Conservation (phyloP, 1,140 invertebrate species). For the Aleiodes sp. region DNA sequence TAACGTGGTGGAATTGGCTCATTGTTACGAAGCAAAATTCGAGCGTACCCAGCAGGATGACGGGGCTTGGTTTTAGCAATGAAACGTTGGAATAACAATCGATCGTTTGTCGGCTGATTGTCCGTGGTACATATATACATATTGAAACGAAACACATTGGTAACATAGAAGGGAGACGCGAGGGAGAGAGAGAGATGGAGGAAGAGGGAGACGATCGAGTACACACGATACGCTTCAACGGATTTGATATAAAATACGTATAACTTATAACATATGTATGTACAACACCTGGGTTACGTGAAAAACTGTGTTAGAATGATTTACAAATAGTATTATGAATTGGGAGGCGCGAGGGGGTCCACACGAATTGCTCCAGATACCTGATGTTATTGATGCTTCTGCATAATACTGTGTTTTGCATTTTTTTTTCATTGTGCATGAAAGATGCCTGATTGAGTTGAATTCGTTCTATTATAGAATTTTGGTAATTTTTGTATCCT, state of each 20-base stretch:
- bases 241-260: conserved; percentile 14
- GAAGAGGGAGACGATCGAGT: neutral
- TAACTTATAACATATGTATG: conserved; percentile 8
- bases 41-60: conserved; percentile 29
- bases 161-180: neutral
- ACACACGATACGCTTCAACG: conserved; percentile 18
- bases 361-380: conserved; percentile 7
- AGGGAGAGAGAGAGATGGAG: conserved; percentile 12
- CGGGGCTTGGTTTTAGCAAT: conserved; percentile 38
- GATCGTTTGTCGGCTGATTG: conserved; percentile 36
- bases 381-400: neutral
- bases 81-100: conserved; percentile 34
- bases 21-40: conserved; percentile 37
- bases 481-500: neutral
- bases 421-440: neutral
- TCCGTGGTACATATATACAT: conserved; percentile 30
- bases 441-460: conserved; percentile 10
- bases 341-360: too few relatives aligned
- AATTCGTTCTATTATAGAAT: neutral
- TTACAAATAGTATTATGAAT: neutral
- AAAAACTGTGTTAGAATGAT: conserved; percentile 5
- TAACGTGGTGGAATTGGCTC: conserved; percentile 35
- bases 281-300: conserved; percentile 6
- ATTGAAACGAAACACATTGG: conserved; percentile 32
- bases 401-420: neutral